These are phyloP conservation scores for Mohoua ochrocephala DNA, from an alignment of 2,113 vertebrate species.

Conservation along the genomic window DNA sequence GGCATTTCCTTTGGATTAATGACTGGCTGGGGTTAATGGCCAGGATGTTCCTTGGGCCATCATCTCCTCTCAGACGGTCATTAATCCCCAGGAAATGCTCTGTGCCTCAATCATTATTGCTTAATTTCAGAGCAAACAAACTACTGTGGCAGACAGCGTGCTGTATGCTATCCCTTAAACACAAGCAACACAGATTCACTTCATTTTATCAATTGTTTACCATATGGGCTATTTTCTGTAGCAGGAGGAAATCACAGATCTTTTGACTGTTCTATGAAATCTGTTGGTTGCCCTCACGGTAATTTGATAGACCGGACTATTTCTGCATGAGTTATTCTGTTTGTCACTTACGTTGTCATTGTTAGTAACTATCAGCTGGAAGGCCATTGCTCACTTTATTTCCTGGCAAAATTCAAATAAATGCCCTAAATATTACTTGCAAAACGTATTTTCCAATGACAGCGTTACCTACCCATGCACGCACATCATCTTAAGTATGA, in stretches of 20 bases:
- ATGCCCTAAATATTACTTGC: neutral
- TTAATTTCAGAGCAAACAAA: conserved; percentile 73
- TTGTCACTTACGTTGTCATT: neutral
- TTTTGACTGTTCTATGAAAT: neutral
- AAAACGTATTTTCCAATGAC: neutral
- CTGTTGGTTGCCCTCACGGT: neutral
- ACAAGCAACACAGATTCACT: conserved; percentile 41
- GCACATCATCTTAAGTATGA: neutral
- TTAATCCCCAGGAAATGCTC: conserved; percentile 60
- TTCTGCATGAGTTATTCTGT: neutral
- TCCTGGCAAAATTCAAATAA: neutral
- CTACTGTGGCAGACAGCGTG: conserved; percentile 17
- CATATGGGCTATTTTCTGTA: conserved; percentile 45
- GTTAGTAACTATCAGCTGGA: neutral
- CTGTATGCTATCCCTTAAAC: conserved; percentile 44
- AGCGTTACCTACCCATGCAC: neutral
- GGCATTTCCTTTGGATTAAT: conserved; percentile 66
- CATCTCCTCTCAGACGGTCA: conserved; percentile 58
- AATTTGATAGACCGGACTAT: neutral
- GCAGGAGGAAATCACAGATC: conserved; percentile 43
- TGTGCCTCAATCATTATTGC: conserved; percentile 54
- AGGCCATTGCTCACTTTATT: neutral
- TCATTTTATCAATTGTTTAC: conserved; percentile 73
- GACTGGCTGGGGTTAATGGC: conserved; percentile 65
- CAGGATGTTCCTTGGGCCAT: conserved; percentile 53